phyloP scores from a whole-genome alignment of 2,888 invertebrate genomes.

The Liodrosophila aerea region DNA sequence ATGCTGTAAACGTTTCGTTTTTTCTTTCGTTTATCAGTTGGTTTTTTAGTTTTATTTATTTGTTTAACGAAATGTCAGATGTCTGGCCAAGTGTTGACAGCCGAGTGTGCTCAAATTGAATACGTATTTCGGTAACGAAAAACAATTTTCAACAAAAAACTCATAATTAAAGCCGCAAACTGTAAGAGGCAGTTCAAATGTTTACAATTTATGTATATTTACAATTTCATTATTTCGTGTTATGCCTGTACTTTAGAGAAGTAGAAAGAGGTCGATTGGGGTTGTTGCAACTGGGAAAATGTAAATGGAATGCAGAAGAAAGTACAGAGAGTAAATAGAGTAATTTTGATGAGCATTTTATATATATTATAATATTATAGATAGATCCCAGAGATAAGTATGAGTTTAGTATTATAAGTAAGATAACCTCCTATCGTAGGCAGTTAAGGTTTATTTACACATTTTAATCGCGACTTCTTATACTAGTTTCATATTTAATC shows the following conservation, averaged over 20 bases:
- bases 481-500: too few relatives aligned
- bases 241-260: too few relatives aligned
- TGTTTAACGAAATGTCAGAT: slow-evolving; percentile 59
- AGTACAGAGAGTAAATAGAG: too few relatives aligned
- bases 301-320: too few relatives aligned
- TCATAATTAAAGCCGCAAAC: slow-evolving; percentile 40
- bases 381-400: too few relatives aligned
- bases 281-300: too few relatives aligned
- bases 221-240: slow-evolving; percentile 71
- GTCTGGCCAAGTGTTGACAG: slow-evolving; percentile 66
- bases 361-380: too few relatives aligned
- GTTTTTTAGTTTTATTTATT: slow-evolving; percentile 36
- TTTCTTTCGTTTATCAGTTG: slow-evolving; percentile 47
- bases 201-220: slow-evolving; percentile 64
- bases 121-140: slow-evolving; percentile 7
- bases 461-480: too few relatives aligned
- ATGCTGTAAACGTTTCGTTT: slow-evolving; percentile 5
- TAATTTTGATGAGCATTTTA: too few relatives aligned
- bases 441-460: too few relatives aligned
- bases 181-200: slow-evolving; percentile 56
- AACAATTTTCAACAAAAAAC: slow-evolving; percentile 1
- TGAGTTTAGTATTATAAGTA: too few relatives aligned
- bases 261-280: background rate
- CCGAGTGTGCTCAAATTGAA: slow-evolving; percentile 23
- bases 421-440: too few relatives aligned